These are phyloP conservation scores for Austrolebias charrua DNA, from an alignment of 2,797 vertebrate genomes.

Conservation along the genomic window DNA sequence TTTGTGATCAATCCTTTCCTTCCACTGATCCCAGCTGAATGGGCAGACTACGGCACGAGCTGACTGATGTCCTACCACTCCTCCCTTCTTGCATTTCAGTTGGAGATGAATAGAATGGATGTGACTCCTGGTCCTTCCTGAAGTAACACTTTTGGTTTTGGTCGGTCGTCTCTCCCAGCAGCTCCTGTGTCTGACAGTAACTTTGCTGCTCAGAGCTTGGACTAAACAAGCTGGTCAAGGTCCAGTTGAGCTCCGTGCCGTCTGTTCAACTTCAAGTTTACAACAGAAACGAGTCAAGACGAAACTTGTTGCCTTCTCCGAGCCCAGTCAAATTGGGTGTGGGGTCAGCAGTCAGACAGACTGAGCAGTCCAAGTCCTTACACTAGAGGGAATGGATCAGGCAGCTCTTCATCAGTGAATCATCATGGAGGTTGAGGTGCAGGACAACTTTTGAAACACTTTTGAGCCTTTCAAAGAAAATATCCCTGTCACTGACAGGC, in stretches of 20 bases:
- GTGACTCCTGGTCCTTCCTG: slow-evolving; percentile 15
- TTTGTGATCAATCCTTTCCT: slow-evolving; percentile 57
- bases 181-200: slow-evolving; percentile 25
- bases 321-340: slow-evolving; percentile 58
- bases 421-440: slow-evolving; percentile 28
- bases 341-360: slow-evolving; percentile 52
- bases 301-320: slow-evolving; percentile 67
- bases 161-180: slow-evolving; percentile 32
- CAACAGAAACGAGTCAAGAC: slow-evolving; percentile 39
- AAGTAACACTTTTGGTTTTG: slow-evolving; percentile 13
- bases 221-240: slow-evolving; percentile 47
- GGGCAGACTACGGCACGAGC: slow-evolving; percentile 25
- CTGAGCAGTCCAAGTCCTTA: slow-evolving; percentile 74
- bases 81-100: slow-evolving; percentile 66
- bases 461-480: neutral
- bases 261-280: slow-evolving; percentile 60
- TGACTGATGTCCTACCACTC: slow-evolving; percentile 31
- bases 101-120: slow-evolving; percentile 69
- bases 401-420: slow-evolving; percentile 48
- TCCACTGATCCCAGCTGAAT: slow-evolving; percentile 52
- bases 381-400: slow-evolving; percentile 65
- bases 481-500: slow-evolving; percentile 21
- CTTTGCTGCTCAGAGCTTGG: slow-evolving; percentile 35
- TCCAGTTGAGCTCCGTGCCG: slow-evolving; percentile 52
- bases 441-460: slow-evolving; percentile 6